Conservation (phyloP, 2,888 invertebrate species). For the Agapostemon virescens region DNA sequence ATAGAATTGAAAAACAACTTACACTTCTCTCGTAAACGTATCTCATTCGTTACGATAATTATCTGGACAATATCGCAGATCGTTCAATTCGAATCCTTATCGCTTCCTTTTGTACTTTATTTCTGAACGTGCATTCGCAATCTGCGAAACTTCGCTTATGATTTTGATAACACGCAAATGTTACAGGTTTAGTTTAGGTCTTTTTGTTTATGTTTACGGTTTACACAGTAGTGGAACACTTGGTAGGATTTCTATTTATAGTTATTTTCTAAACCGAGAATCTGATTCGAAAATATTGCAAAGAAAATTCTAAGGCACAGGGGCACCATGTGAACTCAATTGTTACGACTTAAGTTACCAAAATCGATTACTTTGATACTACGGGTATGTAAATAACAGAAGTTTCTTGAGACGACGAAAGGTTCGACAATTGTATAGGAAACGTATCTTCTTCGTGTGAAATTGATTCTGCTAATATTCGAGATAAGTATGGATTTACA, state of each 20-base stretch:
- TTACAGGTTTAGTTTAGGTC: neutral
- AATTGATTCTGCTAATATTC: neutral
- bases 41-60: neutral
- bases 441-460: neutral
- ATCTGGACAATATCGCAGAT: neutral
- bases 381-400: constrained; percentile 9
- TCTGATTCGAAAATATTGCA: constrained; percentile 68
- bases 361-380: constrained; percentile 22
- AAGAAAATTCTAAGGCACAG: constrained; percentile 47
- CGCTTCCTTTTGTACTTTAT: constrained; percentile 15
- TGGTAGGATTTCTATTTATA: constrained; percentile 40
- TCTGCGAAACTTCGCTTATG: neutral
- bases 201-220: neutral
- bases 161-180: neutral
- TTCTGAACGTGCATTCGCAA: neutral
- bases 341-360: constrained; percentile 44
- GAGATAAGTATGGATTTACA: neutral
- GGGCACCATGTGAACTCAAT: constrained; percentile 38
- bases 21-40: neutral
- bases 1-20: neutral
- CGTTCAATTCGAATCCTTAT: neutral
- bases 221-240: neutral
- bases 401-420: neutral
- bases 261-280: constrained; percentile 65
- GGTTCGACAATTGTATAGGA: neutral